A percentile compares a stretch with the other conserved stretches of the same genome.
phyloP scores from a whole-genome alignment of 35 echinoderm and acorn worm genomes.

The Stichopus chloronotus region DNA sequence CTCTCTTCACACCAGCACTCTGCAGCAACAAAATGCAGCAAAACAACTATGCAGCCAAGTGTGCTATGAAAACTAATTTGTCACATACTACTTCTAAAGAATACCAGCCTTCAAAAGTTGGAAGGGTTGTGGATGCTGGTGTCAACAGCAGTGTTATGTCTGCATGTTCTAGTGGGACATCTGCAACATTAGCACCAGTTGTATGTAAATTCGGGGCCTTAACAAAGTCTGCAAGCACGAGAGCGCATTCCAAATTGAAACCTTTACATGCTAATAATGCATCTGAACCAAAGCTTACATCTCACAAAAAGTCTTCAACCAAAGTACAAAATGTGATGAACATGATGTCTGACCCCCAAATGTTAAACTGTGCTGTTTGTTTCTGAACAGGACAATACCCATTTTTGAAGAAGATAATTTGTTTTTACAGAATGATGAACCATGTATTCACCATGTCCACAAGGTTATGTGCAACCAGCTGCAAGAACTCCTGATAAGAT shows the following conservation, averaged over 20 bases:
- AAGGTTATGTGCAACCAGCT: not conserved
- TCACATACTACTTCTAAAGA: too few species aligned
- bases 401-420: constrained; percentile 35
- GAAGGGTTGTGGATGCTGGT: not conserved
- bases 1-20: not conserved
- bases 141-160: constrained; percentile 1
- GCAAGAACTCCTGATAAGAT: constrained; percentile 53
- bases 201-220: not conserved
- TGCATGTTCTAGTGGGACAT: constrained; percentile 19
- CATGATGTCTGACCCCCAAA: not conserved
- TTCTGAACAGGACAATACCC: constrained; percentile 56
- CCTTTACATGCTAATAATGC: too few species aligned
- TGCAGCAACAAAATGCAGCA: not conserved
- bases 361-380: constrained; percentile 52
- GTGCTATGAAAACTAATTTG: too few species aligned
- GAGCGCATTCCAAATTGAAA: not conserved
- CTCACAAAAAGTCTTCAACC: not conserved
- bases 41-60: constrained; percentile 8
- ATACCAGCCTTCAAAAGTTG: not conserved
- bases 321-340: not conserved
- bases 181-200: constrained; percentile 14
- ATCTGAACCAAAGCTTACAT: constrained; percentile 8
- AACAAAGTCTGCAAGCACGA: not conserved
- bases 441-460: not conserved
- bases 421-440: constrained; percentile 42